These are phyloP conservation scores for Gallinago undulata DNA, from an alignment of 2,113 vertebrate genomes.

Conservation along the genomic window DNA sequence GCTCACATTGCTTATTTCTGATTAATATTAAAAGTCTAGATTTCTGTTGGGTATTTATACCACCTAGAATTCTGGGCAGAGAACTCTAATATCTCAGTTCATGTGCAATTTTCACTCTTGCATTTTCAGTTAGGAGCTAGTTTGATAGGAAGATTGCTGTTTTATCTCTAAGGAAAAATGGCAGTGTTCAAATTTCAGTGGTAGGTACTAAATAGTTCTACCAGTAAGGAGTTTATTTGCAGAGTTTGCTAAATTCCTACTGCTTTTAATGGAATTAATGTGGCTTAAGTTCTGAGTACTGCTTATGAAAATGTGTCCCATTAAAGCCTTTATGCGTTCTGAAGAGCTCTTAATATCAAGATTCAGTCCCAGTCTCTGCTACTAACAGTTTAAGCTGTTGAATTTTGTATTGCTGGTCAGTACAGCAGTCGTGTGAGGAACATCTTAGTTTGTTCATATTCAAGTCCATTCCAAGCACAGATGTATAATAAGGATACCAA, in stretches of 20 bases:
- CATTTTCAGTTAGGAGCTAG: not conserved
- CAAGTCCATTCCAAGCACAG: not conserved
- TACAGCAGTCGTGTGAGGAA: slow-evolving; percentile 15
- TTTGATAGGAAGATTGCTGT: not conserved
- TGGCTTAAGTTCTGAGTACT: slow-evolving; percentile 56
- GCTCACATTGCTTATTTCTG: not conserved
- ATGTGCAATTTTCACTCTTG: slow-evolving; percentile 16
- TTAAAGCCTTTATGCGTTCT: slow-evolving; percentile 64
- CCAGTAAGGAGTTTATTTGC: slow-evolving; percentile 14
- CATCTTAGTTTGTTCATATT: slow-evolving; percentile 17
- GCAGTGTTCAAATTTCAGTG: not conserved
- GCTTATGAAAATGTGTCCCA: slow-evolving; percentile 50
- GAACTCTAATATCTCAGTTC: not conserved
- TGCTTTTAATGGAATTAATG: slow-evolving; percentile 59
- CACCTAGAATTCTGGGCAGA: not conserved
- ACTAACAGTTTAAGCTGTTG: slow-evolving; percentile 23
- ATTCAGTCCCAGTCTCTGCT: slow-evolving; percentile 29
- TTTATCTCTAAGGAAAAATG: not conserved
- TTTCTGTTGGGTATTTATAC: not conserved
- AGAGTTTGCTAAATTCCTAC: slow-evolving; percentile 5
- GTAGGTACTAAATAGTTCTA: not conserved
- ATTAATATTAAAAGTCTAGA: not conserved
- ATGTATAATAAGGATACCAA: not conserved
- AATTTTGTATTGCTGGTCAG: slow-evolving; percentile 42
- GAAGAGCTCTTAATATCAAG: slow-evolving; percentile 60